A percentile compares a stretch with the other conserved stretches of the same genome.
phyloP scores from a whole-genome alignment of 2,888 invertebrate genomes.

The Halocaridina rubra region DNA sequence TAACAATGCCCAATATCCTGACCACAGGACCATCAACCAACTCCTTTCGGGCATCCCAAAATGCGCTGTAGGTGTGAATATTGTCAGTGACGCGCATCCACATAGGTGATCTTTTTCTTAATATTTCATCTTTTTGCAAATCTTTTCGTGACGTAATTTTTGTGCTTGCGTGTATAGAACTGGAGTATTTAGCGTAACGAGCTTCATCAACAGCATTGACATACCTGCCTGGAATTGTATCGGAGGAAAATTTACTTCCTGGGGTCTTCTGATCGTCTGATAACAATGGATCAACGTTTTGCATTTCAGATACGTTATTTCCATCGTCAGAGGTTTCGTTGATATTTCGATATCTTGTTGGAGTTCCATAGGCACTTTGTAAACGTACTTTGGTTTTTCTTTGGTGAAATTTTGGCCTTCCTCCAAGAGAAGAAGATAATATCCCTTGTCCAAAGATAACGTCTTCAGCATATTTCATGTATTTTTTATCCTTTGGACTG shows the following conservation, averaged over 20 bases:
- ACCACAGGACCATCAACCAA: conserved; percentile 29
- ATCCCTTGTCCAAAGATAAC: background rate
- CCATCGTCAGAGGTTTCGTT: too few species aligned
- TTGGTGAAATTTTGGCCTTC: too few species aligned
- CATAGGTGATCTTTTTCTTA: background rate
- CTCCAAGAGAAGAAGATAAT: too few species aligned
- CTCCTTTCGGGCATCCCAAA: conserved; percentile 64
- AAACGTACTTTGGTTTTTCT: too few species aligned
- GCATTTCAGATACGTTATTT: too few species aligned
- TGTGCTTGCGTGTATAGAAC: too few species aligned
- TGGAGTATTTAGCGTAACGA: background rate
- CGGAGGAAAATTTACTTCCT: too few species aligned
- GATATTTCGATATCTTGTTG: too few species aligned
- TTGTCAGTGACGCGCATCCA: conserved; percentile 65
- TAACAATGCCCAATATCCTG: conserved; percentile 35
- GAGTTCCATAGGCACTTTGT: too few species aligned
- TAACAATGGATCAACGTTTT: too few species aligned
- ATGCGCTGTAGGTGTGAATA: conserved; percentile 66
- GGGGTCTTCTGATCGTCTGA: too few species aligned
- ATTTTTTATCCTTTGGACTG: too few species aligned
- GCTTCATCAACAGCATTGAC: background rate
- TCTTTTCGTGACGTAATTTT: background rate
- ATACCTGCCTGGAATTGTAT: background rate
- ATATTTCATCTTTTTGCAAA: background rate
- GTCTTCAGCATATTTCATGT: background rate